A percentile compares a stretch with the other conserved stretches of the same genome.
Conservation (phyloP, 2,797 vertebrate species). For the Microhierax caerulescens region DNA sequence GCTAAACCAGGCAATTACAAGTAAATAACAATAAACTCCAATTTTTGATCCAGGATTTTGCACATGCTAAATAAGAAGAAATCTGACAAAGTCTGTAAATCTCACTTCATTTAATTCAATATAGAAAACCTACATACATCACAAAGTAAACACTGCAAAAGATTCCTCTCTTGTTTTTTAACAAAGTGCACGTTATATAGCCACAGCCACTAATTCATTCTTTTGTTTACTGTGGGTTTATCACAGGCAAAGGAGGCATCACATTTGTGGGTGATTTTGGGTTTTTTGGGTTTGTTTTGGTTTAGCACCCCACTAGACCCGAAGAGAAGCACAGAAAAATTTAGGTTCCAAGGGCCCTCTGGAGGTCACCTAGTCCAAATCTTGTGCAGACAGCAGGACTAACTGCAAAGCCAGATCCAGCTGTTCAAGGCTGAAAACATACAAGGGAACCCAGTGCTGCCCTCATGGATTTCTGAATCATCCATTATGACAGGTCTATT, state of each 20-base stretch:
- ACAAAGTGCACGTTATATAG: background rate
- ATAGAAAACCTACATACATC: background rate
- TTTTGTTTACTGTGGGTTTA: background rate
- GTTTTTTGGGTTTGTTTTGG: background rate
- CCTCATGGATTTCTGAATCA: background rate
- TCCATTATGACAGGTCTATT: background rate
- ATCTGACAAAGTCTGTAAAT: background rate
- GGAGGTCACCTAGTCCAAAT: background rate
- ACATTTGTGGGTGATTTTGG: background rate
- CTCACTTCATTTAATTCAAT: background rate
- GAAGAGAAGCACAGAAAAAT: background rate
- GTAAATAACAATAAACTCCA: background rate
- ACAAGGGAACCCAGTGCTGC: rapidly evolving
- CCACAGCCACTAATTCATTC: background rate
- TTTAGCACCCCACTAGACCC: background rate
- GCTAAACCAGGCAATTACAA: background rate
- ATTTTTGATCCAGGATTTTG: background rate
- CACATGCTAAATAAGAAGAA: background rate
- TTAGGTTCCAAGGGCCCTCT: background rate
- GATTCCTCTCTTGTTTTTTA: background rate
- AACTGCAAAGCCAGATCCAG: background rate
- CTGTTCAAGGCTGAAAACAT: background rate
- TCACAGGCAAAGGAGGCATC: background rate
- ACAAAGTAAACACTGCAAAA: background rate
- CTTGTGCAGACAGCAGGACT: background rate